Conservation (phyloP, 2,797 vertebrate species). For the Tiaroga cobitis region DNA sequence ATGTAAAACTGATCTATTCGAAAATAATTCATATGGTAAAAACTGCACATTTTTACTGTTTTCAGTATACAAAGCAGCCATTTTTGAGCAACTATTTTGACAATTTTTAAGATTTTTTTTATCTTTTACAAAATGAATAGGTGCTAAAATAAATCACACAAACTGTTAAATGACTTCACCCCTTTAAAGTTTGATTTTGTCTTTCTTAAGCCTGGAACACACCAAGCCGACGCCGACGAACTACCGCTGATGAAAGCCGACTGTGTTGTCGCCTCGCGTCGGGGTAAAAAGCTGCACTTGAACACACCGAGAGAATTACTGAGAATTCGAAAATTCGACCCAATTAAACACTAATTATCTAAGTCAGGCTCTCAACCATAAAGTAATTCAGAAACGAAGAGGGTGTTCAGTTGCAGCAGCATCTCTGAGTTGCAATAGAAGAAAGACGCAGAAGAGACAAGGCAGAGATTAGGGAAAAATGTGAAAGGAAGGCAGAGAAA, state of each 20-base stretch:
- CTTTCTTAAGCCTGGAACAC: not conserved
- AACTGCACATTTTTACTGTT: not conserved
- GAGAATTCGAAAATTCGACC: not conserved
- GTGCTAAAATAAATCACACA: not conserved
- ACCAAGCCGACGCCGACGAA: no score
- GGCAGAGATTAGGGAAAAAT: not conserved
- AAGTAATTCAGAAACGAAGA: slow-evolving; percentile 22
- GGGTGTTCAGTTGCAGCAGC: not conserved
- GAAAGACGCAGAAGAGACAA: not conserved
- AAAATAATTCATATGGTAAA: not conserved
- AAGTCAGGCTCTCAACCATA: slow-evolving; percentile 25
- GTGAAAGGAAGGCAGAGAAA: not conserved
- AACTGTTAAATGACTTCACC: not conserved
- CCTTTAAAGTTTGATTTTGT: not conserved
- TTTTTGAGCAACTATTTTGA: not conserved
- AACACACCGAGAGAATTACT: no score
- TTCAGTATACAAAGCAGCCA: not conserved
- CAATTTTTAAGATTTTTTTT: no score
- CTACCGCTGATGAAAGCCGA: no score
- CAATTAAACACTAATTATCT: slow-evolving; percentile 25
- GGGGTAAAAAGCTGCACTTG: no score
- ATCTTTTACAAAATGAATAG: not conserved
- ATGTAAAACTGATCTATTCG: not conserved
- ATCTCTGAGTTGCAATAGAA: slow-evolving; percentile 9
- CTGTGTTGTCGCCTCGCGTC: no score